Conservation (phyloP, 1,140 invertebrate species). For the Hycleus phaleratus region DNA sequence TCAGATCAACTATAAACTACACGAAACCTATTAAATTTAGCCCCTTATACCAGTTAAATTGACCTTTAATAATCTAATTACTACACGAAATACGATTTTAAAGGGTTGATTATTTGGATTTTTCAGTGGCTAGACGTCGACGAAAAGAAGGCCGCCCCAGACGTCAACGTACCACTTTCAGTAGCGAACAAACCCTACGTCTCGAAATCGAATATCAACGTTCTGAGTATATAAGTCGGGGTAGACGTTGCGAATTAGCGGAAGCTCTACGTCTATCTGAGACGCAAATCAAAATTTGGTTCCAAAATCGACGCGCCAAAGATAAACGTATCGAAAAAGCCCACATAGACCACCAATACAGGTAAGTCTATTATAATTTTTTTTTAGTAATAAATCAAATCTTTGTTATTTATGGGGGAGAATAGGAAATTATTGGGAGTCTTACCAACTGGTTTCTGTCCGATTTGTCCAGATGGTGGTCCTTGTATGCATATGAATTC, state of each 20-base stretch:
- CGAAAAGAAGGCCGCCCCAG: slow-evolving; percentile 78
- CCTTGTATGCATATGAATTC: slow-evolving; percentile 29
- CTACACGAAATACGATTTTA: background rate
- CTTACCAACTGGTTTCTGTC: slow-evolving; percentile 28
- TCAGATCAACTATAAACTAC: background rate
- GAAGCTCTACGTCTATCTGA: slow-evolving; percentile 75
- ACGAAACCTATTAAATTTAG: too few relatives aligned
- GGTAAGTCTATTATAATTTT: slow-evolving; percentile 47
- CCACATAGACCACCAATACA: slow-evolving; percentile 87
- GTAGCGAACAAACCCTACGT: slow-evolving; percentile 82
- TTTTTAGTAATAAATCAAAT: too few relatives aligned
- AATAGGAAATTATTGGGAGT: slow-evolving; percentile 21
- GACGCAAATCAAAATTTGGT: slow-evolving; percentile 96
- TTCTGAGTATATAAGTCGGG: slow-evolving; percentile 85
- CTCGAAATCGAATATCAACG: slow-evolving; percentile 85
- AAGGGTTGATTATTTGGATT: background rate
- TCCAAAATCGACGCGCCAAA: slow-evolving; percentile 91
- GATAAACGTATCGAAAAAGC: slow-evolving; percentile 95
- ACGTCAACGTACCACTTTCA: slow-evolving; percentile 89
- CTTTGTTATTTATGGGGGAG: slow-evolving; percentile 1
- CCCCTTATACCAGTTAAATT: background rate
- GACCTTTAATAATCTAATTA: background rate
- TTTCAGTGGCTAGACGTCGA: slow-evolving; percentile 71
- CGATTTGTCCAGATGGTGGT: slow-evolving; percentile 25
- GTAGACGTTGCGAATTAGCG: slow-evolving; percentile 79